These are phyloP conservation scores for Taxidea taxus DNA, from an alignment of 2,113 vertebrate species.

Conservation along the genomic window DNA sequence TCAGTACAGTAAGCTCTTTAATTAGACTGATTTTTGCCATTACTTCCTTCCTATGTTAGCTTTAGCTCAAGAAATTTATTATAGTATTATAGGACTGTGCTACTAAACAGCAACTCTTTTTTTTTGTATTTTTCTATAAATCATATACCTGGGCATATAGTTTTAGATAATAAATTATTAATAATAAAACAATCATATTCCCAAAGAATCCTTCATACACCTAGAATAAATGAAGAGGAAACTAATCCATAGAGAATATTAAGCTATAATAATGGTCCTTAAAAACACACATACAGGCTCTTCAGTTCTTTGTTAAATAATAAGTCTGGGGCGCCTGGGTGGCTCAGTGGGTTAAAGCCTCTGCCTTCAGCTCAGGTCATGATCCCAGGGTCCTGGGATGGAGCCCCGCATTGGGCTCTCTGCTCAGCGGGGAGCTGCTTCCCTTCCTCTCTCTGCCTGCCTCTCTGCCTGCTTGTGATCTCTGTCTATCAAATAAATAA, in stretches of 20 bases:
- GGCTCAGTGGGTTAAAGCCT: too few species aligned
- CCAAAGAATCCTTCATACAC: not conserved
- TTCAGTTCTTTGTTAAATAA: constrained; percentile 37
- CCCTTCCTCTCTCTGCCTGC: too few species aligned
- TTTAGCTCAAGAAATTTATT: not conserved
- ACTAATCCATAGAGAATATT: not conserved
- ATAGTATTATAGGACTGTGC: not conserved
- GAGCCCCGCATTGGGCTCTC: too few species aligned
- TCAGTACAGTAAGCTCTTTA: not conserved
- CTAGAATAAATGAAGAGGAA: constrained; percentile 21
- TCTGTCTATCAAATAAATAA: too few species aligned
- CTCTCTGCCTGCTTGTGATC: too few species aligned
- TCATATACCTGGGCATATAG: not conserved
- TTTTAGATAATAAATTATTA: not conserved
- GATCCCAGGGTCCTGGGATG: too few species aligned
- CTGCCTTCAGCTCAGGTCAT: too few species aligned
- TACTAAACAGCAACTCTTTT: not conserved
- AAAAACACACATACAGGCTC: not conserved
- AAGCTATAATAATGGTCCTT: not conserved
- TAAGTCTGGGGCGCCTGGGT: too few species aligned
- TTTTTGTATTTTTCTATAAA: constrained; percentile 40
- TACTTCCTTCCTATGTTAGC: not conserved
- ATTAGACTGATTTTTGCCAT: not conserved
- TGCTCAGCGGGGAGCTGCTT: too few species aligned
- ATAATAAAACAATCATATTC: not conserved